Evolutionary conservation across 2,888 invertebrate genomes (phyloP), one percentile per base, ranked within the genome.

Genomic region (Melangyna quadrimaculata): DNA sequence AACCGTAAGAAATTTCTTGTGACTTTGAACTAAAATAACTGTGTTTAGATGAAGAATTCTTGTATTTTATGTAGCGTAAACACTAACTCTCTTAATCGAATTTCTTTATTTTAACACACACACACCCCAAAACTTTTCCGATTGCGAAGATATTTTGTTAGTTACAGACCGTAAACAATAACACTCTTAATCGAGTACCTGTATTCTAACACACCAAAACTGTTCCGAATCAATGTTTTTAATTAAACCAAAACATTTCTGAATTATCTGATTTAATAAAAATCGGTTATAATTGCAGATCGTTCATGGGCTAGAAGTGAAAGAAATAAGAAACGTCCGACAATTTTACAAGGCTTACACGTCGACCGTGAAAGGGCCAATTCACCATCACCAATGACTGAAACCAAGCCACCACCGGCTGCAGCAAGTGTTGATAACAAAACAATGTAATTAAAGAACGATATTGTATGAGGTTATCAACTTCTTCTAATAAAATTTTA

Each of bases 281-380:
- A 40, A 70, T 29, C 9, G 6, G 4, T 5, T 19, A n/a, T n/a
- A 53, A 27, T 65, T 77, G 9, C 74, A 95, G 98, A 98, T 93
- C 96, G 98, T 3, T 97, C 97, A 1, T 97, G 97, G 96, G 96
- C 97, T 0, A 94, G 97, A 0, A 94, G 97, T 88, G 95, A 95
- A 0, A 93, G 96, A 87, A 93, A 94, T 9, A 94, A 96, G 77
- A 96, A 97, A 87, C 94, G 97, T n/a, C 96, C 97, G 2, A 97
- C 97, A 88, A 92, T 96, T 12, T 91, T 95, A 94, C 88, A 94
- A 96, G 32, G 95, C 97, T 91, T 95, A 95, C 89, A 95, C 24
- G 93, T 93, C 0, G 95, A 96, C 88, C 93, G 96, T 14, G 97
- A 96, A 91, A 92, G 96, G 78, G 95, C 96, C 10, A 95, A 93